Percentiles rank a stretch among this genome's conserved stretches.
Evolutionary conservation across 2,888 invertebrate species (phyloP).

Genomic region (Acanthosepion lycidas): DNA sequence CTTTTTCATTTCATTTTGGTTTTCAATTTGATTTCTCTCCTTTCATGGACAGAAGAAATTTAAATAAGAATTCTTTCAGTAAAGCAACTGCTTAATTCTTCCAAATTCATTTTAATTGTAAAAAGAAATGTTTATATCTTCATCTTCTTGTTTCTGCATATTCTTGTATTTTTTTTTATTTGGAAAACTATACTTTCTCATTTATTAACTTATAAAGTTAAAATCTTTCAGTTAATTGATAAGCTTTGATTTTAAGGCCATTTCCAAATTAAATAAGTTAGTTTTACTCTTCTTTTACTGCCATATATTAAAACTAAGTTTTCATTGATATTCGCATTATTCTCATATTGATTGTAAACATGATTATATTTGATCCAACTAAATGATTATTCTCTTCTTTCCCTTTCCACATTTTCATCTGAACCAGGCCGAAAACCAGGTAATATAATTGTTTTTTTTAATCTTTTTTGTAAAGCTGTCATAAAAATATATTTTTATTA

Average conservation of each 20-base stretch:
- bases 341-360: neutral
- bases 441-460: neutral
- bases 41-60: neutral
- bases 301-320: neutral
- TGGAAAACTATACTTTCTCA: neutral
- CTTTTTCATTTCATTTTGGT: neutral
- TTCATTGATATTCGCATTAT: neutral
- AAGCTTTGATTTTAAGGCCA: neutral
- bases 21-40: neutral
- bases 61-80: neutral
- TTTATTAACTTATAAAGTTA: neutral
- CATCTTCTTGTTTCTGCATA: too few species aligned
- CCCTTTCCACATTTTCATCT: neutral
- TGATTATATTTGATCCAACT: neutral
- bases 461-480: neutral
- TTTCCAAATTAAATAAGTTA: neutral
- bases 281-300: neutral
- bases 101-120: neutral
- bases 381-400: neutral
- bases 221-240: neutral
- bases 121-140: too few species aligned
- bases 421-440: neutral
- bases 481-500: neutral
- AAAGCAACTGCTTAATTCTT: neutral
- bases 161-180: neutral